Evolutionary conservation across 2,888 invertebrate genomes (phyloP).

Genomic region (Argyresthia goedartella): DNA sequence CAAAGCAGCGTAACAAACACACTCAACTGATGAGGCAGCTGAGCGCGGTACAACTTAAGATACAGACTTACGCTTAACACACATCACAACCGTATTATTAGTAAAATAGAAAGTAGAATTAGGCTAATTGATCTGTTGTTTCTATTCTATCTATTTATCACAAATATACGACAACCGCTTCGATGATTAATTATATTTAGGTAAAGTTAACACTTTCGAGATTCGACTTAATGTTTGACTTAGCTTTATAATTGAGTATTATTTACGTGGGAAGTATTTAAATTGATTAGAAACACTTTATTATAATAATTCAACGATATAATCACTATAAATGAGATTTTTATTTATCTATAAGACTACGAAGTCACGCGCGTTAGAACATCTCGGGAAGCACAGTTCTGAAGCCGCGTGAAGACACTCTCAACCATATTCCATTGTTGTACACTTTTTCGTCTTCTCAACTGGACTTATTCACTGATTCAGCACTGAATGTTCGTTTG

Average conservation of each 20-base stretch:
- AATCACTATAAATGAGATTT: not conserved
- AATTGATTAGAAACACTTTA: constrained; percentile 22
- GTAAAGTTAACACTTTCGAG: not conserved
- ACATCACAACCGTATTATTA: constrained; percentile 69
- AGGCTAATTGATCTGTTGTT: constrained; percentile 13
- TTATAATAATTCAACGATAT: constrained; percentile 5
- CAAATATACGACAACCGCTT: constrained; percentile 71
- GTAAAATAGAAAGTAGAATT: constrained; percentile 56
- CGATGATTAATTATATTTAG: constrained; percentile 32
- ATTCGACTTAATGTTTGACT: not conserved
- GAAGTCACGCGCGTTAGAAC: constrained; percentile 40
- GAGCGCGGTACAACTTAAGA: constrained; percentile 36
- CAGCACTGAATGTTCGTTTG: not conserved
- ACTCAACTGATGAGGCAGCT: no score
- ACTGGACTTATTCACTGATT: constrained; percentile 33
- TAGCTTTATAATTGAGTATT: constrained; percentile 11
- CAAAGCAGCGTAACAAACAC: no score
- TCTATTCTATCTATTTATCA: constrained; percentile 31
- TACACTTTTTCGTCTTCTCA: constrained; percentile 49
- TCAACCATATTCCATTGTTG: constrained; percentile 71
- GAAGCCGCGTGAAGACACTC: constrained; percentile 22
- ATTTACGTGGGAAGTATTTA: constrained; percentile 24
- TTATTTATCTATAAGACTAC: not conserved
- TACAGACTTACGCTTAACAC: constrained; percentile 35
- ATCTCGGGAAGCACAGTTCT: constrained; percentile 58